Evolutionary conservation across 2,113 vertebrate genomes (phyloP), one percentile per base, ranked within the genome.

Genomic region (Struthidea cinerea): DNA sequence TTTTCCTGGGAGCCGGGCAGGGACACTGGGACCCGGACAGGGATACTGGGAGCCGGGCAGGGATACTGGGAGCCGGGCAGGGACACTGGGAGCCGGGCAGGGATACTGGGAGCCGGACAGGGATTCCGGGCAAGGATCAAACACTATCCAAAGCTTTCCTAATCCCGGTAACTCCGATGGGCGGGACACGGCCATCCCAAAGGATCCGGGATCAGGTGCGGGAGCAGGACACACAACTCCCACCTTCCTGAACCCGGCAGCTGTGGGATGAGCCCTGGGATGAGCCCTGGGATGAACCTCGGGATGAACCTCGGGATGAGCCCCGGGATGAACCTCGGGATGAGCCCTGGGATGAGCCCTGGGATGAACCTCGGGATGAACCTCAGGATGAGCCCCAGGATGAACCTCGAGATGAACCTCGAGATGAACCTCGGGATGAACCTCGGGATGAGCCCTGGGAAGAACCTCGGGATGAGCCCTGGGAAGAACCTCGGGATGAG

Each of bases 361-460:
- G 7, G 49, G 32, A 32, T 7, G 4, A 80, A 0, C 9, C 30
- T 12, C 0, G 11, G 68, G 6, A 30, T 9, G 41, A 55, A 21
- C 44, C 61, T 3, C 1, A 10, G 71, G 71, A 35, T 6, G 61
- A 42, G n/a, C n/a, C 8, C 2, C 0, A 9, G 53, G 33, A 75
- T 10, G 4, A 39, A 0, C 16, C 35, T 19, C 0, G 7, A 39
- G 32, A 32, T 7, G 4, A 80, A 0, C 9, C 30, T 12, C 0
- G 11, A 57, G 6, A 30, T 9, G 41, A 55, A 21, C 44, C 61
- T 3, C 1, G 8, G 71, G 71, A 35, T 6, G 61, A 42, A n/a
- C n/a, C n/a, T n/a, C n/a, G 7, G 60, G 7, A 63, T 7, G 35
- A 74, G 1, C 18, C 42, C 1, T 1, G 22, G 56, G 33, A 57